Percentiles rank a stretch among this genome's conserved stretches.
Evolutionary conservation across 2,888 invertebrate species (phyloP).

Genomic region (Laothoe populi): DNA sequence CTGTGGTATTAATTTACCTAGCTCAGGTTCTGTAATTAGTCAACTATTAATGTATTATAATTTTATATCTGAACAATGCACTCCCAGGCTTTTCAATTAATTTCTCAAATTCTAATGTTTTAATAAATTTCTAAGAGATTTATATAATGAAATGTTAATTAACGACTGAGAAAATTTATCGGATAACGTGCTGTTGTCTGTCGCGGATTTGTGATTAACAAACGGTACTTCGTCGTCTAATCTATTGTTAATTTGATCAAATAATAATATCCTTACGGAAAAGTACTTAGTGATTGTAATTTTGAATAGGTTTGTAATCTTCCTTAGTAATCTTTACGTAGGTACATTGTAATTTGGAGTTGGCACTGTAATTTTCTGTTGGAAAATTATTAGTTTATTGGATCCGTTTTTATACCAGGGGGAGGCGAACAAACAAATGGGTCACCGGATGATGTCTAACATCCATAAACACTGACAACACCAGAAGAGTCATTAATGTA

Average conservation of each 20-base stretch:
- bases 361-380: no score
- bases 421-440: no score
- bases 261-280: background rate
- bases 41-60: slow-evolving; percentile 14
- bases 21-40: slow-evolving; percentile 7
- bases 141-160: slow-evolving; percentile 9
- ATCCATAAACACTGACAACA: no score
- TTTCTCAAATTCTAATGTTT: background rate
- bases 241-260: slow-evolving; percentile 14
- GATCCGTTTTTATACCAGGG: no score
- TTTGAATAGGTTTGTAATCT: background rate
- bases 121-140: background rate
- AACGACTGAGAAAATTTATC: slow-evolving; percentile 15
- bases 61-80: slow-evolving; percentile 11
- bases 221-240: slow-evolving; percentile 3
- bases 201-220: slow-evolving; percentile 17
- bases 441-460: no score
- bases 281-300: background rate
- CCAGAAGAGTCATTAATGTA: no score
- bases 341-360: no score
- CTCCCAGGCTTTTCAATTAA: background rate
- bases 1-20: slow-evolving; percentile 9
- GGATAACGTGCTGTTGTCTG: slow-evolving; percentile 3
- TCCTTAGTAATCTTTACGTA: background rate
- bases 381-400: no score